Conservation (phyloP, 1,140 invertebrate genomes). For the Conus ventricosus region DNA sequence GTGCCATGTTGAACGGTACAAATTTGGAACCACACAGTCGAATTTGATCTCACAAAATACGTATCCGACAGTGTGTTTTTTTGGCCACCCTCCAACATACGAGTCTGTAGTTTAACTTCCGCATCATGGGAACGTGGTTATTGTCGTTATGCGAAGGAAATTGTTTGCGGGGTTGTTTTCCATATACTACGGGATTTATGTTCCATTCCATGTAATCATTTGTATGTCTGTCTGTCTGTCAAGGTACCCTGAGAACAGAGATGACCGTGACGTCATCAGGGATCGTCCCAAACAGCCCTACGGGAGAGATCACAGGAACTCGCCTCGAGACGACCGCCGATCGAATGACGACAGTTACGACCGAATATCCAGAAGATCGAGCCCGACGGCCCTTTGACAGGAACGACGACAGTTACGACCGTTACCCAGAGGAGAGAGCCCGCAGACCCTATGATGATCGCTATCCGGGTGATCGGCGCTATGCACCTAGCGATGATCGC, state of each 20-base stretch:
- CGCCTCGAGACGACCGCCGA: background rate
- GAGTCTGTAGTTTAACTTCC: too few species aligned
- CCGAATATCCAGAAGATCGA: background rate
- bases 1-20: too few species aligned
- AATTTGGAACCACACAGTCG: too few species aligned
- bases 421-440: background rate
- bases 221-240: background rate
- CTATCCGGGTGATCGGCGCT: background rate
- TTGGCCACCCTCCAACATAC: too few species aligned
- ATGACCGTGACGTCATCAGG: background rate
- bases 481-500: background rate
- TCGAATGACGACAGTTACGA: background rate
- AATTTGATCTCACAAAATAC: too few species aligned
- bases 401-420: background rate
- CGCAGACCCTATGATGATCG: background rate
- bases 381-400: background rate
- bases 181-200: too few species aligned
- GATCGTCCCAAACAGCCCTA: background rate
- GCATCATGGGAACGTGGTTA: too few species aligned
- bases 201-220: too few species aligned
- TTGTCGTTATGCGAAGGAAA: too few species aligned
- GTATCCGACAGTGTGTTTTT: too few species aligned
- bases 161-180: too few species aligned
- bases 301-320: conserved; percentile 16
- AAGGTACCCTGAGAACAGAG: background rate